Percentiles rank a stretch among this genome's conserved stretches.
Conservation (phyloP, 2,797 vertebrate genomes). For the Typhlichthys subterraneus region DNA sequence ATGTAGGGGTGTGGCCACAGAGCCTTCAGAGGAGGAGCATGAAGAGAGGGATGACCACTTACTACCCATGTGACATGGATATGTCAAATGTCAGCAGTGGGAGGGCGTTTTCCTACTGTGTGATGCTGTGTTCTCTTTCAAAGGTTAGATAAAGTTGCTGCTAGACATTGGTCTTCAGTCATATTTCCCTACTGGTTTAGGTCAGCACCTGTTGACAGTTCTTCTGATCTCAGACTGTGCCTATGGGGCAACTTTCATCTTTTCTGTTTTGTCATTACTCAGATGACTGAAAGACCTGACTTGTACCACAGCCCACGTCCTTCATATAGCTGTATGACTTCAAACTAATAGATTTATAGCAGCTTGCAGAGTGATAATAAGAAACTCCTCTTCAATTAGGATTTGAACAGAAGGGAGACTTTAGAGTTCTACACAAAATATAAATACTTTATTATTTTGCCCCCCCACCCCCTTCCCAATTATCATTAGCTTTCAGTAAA, state of each 20-base stretch:
- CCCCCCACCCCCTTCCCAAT: too few relatives aligned
- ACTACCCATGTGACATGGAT: constrained; percentile 90
- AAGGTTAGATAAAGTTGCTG: constrained; percentile 46
- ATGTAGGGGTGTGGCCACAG: constrained; percentile 84
- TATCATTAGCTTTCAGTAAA: too few relatives aligned
- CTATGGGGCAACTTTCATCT: constrained; percentile 28
- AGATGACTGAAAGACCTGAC: constrained; percentile 19
- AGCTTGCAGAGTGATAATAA: constrained; percentile 22
- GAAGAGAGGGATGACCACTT: constrained; percentile 97
- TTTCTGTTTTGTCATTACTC: constrained; percentile 24
- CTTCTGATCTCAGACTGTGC: constrained; percentile 35
- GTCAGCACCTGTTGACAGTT: constrained; percentile 31
- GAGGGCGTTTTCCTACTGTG: constrained; percentile 40
- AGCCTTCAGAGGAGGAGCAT: constrained; percentile 87
- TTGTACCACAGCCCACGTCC: constrained; percentile 14
- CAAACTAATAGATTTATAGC: constrained; percentile 19
- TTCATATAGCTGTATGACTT: constrained; percentile 33
- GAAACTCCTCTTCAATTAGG: constrained; percentile 16
- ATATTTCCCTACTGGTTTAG: constrained; percentile 33
- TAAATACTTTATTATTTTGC: too few relatives aligned
- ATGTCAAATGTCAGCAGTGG: constrained; percentile 25
- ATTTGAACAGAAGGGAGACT: constrained; percentile 12
- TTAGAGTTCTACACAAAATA: constrained; percentile 1
- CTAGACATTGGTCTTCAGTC: constrained; percentile 44
- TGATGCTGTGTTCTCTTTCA: constrained; percentile 48